Evolutionary conservation across 2,797 vertebrate genomes (phyloP).

Genomic region (Takifugu rubripes): DNA sequence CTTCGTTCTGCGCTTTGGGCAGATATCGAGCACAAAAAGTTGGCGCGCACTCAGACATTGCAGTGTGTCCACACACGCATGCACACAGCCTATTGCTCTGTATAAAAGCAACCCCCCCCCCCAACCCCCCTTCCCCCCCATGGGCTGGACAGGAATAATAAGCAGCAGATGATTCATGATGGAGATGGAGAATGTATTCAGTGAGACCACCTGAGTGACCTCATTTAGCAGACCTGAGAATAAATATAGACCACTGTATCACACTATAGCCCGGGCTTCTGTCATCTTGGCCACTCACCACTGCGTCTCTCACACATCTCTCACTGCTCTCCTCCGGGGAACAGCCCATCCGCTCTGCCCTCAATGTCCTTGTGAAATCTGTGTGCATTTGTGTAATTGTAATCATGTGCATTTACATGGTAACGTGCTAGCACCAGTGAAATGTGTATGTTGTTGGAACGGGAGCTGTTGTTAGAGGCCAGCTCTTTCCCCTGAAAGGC

Average conservation of each 20-base stretch:
- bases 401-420: conserved; percentile 20
- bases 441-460: conserved; percentile 39
- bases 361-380: conserved; percentile 50
- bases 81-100: conserved; percentile 25
- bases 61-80: background rate
- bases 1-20: conserved; percentile 54
- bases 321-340: conserved; percentile 48
- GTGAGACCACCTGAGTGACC: conserved; percentile 77
- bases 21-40: conserved; percentile 26
- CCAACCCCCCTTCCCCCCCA: conserved; percentile 15
- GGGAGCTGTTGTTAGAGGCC: conserved; percentile 42
- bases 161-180: conserved; percentile 77
- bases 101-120: conserved; percentile 43
- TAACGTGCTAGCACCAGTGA: conserved; percentile 29
- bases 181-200: conserved; percentile 72
- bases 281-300: conserved; percentile 46
- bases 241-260: conserved; percentile 70
- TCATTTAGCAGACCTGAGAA: conserved; percentile 76
- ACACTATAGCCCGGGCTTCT: conserved; percentile 26
- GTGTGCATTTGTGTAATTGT: conserved; percentile 22
- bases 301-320: conserved; percentile 41
- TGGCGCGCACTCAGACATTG: conserved; percentile 1
- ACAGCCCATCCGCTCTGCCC: conserved; percentile 25
- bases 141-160: conserved; percentile 72
- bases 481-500: conserved; percentile 38